Conservation (phyloP, 2,797 vertebrate genomes). For the Rhodeus uyekii region DNA sequence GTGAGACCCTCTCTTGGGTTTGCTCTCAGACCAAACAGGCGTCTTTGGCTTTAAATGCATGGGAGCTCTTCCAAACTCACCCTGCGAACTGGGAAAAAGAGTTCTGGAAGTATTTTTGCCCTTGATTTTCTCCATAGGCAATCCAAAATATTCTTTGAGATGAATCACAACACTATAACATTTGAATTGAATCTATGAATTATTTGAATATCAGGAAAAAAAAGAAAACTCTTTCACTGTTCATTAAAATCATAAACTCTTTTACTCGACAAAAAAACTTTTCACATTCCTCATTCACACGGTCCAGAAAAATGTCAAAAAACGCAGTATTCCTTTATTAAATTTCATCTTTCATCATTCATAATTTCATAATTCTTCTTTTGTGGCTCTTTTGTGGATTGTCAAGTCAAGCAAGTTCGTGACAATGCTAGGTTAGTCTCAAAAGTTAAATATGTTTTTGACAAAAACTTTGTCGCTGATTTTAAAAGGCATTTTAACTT, state of each 20-base stretch:
- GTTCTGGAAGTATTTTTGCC: background rate
- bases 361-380: background rate
- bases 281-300: too few species aligned
- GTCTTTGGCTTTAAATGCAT: background rate
- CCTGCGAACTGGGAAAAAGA: background rate
- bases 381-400: background rate
- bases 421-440: background rate
- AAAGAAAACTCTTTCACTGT: too few species aligned
- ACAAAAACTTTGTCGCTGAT: background rate
- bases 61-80: background rate
- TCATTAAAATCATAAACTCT: too few species aligned
- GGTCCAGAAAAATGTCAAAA: too few species aligned
- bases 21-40: conserved; percentile 16
- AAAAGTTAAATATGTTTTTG: background rate
- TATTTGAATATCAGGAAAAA: too few species aligned
- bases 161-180: background rate
- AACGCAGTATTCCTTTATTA: too few species aligned
- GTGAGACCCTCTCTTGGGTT: conserved; percentile 50
- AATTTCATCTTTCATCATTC: too few species aligned
- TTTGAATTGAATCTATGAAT: too few species aligned
- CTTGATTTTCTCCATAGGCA: background rate
- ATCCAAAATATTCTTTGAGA: background rate
- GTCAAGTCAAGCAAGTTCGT: background rate
- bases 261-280: too few species aligned
- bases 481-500: conserved; percentile 1